Conservation (phyloP, 2,888 invertebrate genomes). For the Hemaris fuciformis region DNA sequence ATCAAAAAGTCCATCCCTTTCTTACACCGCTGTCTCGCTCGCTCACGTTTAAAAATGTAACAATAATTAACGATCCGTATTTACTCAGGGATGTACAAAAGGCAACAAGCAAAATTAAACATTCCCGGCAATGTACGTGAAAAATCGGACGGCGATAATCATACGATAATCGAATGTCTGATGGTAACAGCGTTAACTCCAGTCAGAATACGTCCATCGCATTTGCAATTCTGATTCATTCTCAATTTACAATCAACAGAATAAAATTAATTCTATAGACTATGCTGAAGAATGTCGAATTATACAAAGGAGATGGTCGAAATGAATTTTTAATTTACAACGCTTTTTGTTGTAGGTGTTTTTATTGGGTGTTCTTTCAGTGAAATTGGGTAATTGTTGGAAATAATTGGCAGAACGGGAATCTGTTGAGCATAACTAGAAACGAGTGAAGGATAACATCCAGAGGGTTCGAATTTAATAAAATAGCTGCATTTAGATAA, state of each 20-base stretch:
- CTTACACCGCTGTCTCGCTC: not conserved
- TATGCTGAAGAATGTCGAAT: constrained; percentile 45
- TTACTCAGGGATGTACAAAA: constrained; percentile 2
- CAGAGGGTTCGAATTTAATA: not conserved
- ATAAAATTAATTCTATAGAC: constrained; percentile 71
- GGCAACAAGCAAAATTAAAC: constrained; percentile 9
- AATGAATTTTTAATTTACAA: constrained; percentile 13
- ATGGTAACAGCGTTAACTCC: constrained; percentile 41
- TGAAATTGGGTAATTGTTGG: not conserved
- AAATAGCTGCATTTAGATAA: not conserved
- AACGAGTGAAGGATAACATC: not conserved
- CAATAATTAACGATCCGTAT: constrained; percentile 3
- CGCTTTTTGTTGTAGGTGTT: not conserved
- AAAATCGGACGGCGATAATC: constrained; percentile 36
- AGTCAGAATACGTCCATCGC: constrained; percentile 34
- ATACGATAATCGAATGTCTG: constrained; percentile 40
- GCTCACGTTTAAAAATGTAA: not conserved
- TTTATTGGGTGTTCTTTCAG: not conserved
- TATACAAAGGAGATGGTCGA: not conserved
- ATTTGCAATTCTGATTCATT: constrained; percentile 70
- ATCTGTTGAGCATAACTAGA: not conserved
- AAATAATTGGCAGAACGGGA: not conserved
- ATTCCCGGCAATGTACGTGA: constrained; percentile 19
- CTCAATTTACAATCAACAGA: constrained; percentile 76
- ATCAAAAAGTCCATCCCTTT: not conserved